Percentiles rank a stretch among this genome's conserved stretches.
Evolutionary conservation across 2,797 vertebrate species (phyloP).

Genomic region (Babyrousa celebensis): DNA sequence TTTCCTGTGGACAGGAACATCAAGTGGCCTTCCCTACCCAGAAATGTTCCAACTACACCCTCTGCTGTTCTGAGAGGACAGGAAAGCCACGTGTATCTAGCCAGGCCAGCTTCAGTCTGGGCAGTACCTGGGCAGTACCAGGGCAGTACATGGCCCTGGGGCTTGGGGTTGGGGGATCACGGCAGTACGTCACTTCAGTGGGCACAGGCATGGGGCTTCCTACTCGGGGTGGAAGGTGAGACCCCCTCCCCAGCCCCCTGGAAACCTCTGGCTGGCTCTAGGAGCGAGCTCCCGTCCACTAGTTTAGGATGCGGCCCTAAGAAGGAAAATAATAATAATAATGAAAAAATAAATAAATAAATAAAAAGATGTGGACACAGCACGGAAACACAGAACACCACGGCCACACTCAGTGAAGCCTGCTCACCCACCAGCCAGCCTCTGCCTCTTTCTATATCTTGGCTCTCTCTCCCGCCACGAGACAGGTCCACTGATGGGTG

Average conservation of each 20-base stretch:
- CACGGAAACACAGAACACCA: background rate
- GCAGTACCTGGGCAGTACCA: too few species aligned
- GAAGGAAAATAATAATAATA: too few species aligned
- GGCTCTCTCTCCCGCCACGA: background rate
- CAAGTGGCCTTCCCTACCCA: background rate
- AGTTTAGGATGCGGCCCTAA: too few species aligned
- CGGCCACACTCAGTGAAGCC: background rate
- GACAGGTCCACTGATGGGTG: background rate
- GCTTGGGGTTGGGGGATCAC: background rate
- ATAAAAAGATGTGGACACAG: background rate
- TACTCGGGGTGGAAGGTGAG: too few species aligned
- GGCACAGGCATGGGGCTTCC: too few species aligned
- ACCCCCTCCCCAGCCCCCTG: too few species aligned
- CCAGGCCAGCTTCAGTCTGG: background rate
- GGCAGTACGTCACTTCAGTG: background rate
- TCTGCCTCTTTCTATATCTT: background rate
- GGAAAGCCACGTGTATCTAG: background rate
- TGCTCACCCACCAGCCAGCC: too few species aligned
- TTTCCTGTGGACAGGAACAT: background rate
- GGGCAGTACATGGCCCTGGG: background rate
- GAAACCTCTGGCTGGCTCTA: background rate
- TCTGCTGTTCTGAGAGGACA: background rate
- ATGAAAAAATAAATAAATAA: too few species aligned
- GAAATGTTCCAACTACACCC: background rate
- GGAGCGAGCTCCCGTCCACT: rapidly evolving